A percentile compares a stretch with the other conserved stretches of the same genome.
Conservation (phyloP, 2,888 invertebrate genomes). For the Cheilosia soror region DNA sequence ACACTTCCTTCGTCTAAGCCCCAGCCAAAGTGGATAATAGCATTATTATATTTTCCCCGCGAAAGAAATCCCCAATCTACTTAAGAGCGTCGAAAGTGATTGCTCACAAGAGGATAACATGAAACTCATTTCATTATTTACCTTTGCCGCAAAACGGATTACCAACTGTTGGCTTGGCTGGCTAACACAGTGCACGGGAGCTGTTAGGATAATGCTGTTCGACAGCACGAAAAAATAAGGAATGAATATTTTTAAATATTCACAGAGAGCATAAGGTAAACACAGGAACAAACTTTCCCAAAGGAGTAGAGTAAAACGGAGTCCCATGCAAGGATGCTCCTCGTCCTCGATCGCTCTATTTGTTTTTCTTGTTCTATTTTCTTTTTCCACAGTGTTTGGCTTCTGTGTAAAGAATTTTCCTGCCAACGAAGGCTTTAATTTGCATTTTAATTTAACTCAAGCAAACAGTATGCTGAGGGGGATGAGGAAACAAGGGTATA, state of each 20-base stretch:
- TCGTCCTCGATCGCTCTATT: slow-evolving; percentile 48
- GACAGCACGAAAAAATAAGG: slow-evolving; percentile 20
- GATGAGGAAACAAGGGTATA: slow-evolving; percentile 18
- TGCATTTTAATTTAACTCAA: slow-evolving; percentile 73
- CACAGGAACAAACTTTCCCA: slow-evolving; percentile 72
- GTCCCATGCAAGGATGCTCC: slow-evolving; percentile 48
- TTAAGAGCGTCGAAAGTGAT: slow-evolving; percentile 74
- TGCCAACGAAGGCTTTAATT: slow-evolving; percentile 65
- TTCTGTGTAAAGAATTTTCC: slow-evolving; percentile 47
- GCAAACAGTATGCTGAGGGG: slow-evolving; percentile 45
- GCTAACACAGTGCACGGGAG: slow-evolving; percentile 18
- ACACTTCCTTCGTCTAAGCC: slow-evolving; percentile 30
- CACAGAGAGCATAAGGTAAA: slow-evolving; percentile 75
- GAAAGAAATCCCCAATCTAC: slow-evolving; percentile 72
- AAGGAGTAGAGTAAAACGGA: slow-evolving; percentile 46
- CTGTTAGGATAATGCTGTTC: slow-evolving; percentile 40
- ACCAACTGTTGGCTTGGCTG: slow-evolving; percentile 72
- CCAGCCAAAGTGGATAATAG: slow-evolving; percentile 65
- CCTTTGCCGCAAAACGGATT: slow-evolving; percentile 75
- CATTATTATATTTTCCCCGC: slow-evolving; percentile 68
- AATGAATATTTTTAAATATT: slow-evolving; percentile 67
- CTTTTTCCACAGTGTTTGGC: slow-evolving; percentile 54
- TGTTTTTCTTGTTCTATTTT: slow-evolving; percentile 64
- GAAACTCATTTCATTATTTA: slow-evolving; percentile 76
- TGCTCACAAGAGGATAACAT: slow-evolving; percentile 76